A percentile compares a stretch with the other conserved stretches of the same genome.
Conservation (phyloP, 2,797 vertebrate genomes). For the Yasuhikotakia modesta region DNA sequence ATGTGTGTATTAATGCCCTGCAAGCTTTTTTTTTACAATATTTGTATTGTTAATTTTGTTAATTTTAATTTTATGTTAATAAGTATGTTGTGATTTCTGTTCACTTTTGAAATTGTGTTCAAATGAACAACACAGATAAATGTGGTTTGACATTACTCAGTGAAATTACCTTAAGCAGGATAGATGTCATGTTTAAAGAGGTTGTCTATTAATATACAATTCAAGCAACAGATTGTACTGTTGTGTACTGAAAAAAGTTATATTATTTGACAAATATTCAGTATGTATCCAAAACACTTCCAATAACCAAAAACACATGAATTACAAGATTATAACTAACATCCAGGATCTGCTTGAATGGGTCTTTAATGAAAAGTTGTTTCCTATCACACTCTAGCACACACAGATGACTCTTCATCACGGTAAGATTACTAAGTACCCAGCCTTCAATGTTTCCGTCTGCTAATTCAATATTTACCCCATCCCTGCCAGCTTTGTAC, state of each 20-base stretch:
- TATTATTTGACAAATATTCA: neutral
- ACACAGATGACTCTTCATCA: conserved; percentile 7
- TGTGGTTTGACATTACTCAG: too few species aligned
- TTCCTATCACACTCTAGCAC: conserved; percentile 15
- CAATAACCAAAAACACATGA: neutral
- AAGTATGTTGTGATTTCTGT: too few species aligned
- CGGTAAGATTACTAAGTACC: conserved; percentile 24
- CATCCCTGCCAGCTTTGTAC: neutral
- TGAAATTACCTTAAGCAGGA: too few species aligned
- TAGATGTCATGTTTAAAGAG: too few species aligned
- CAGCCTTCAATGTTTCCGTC: neutral
- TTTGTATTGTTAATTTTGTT: too few species aligned
- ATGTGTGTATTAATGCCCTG: too few species aligned
- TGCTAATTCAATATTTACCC: conserved; percentile 1
- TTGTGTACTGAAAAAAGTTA: neutral
- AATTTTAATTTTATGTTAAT: too few species aligned
- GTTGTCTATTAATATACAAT: too few species aligned
- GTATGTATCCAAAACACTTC: neutral
- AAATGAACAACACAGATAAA: too few species aligned
- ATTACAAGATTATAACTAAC: neutral
- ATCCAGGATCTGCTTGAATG: conserved; percentile 10
- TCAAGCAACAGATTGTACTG: neutral
- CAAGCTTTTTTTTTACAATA: too few species aligned
- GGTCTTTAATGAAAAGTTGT: conserved; percentile 11
- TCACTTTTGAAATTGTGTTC: too few species aligned